A percentile compares a stretch with the other conserved stretches of the same genome.
phyloP scores from a whole-genome alignment of 2,113 vertebrate species.

The Antechinus flavipes region DNA sequence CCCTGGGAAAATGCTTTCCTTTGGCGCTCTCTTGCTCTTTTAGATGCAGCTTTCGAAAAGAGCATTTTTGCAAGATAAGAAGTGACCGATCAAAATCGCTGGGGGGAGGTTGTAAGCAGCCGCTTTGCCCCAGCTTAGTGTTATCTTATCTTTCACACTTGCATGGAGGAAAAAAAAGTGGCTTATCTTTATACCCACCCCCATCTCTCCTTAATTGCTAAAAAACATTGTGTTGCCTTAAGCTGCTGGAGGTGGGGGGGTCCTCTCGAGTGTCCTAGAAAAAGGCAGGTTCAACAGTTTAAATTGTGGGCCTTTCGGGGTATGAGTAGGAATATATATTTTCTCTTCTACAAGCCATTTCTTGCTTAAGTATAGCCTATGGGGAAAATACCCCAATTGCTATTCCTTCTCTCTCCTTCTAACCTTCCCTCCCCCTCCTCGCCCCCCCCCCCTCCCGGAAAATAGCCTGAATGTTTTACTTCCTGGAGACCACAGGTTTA shows the following conservation, averaged over 20 bases:
- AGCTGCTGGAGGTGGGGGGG: slow-evolving; percentile 83
- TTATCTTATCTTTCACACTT: slow-evolving; percentile 89
- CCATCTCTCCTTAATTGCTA: slow-evolving; percentile 85
- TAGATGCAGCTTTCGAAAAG: slow-evolving; percentile 83
- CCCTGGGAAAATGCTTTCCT: slow-evolving; percentile 77
- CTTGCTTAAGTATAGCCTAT: not conserved
- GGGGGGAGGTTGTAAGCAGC: slow-evolving; percentile 85
- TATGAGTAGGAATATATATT: slow-evolving; percentile 17
- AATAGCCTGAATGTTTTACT: not conserved
- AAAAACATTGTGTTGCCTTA: slow-evolving; percentile 81
- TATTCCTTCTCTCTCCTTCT: not conserved
- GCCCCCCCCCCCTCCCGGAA: not conserved
- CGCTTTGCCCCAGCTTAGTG: slow-evolving; percentile 86
- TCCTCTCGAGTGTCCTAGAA: slow-evolving; percentile 76
- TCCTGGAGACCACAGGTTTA: not conserved
- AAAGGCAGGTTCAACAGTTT: slow-evolving; percentile 38
- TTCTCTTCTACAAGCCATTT: not conserved
- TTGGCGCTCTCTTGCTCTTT: slow-evolving; percentile 63
- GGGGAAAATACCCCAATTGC: not conserved
- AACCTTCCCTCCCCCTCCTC: not conserved
- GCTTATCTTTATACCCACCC: slow-evolving; percentile 85
- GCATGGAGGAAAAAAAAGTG: slow-evolving; percentile 84
- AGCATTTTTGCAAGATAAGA: slow-evolving; percentile 85
- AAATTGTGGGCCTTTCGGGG: slow-evolving; percentile 70
- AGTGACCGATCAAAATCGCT: slow-evolving; percentile 86